Evolutionary conservation across 2,797 vertebrate species (phyloP).

Genomic region (Pipistrellus kuhlii): DNA sequence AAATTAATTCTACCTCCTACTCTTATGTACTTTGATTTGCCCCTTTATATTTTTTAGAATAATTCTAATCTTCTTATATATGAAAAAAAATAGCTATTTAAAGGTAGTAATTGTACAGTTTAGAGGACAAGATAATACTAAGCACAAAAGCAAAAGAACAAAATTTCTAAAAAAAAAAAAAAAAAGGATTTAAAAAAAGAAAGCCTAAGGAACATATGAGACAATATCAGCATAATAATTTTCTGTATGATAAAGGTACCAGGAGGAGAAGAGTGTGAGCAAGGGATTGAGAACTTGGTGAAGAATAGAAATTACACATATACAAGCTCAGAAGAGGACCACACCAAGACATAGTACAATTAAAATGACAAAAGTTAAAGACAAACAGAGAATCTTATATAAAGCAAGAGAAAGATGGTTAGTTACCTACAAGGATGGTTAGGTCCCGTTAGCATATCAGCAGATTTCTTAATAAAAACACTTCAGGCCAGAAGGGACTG

Average conservation of each 20-base stretch:
- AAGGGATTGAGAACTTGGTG: neutral
- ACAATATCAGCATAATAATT: neutral
- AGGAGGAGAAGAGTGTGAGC: neutral
- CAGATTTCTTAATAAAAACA: neutral
- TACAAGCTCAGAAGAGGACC: neutral
- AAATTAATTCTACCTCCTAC: neutral
- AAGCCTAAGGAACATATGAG: neutral
- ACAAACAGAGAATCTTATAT: neutral
- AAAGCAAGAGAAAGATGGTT: neutral
- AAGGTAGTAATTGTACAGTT: neutral
- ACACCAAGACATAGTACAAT: neutral
- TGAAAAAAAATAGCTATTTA: neutral
- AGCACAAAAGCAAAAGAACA: neutral
- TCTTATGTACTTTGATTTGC: neutral
- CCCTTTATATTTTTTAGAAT: neutral
- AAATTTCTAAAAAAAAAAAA: neutral
- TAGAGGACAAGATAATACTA: neutral
- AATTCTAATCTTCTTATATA: neutral
- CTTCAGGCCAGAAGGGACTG: neutral
- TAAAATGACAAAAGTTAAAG: neutral
- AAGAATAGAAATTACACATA: neutral
- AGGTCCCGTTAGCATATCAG: neutral
- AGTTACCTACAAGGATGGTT: neutral
- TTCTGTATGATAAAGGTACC: neutral
- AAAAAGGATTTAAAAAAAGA: neutral